Conservation (phyloP, 1,140 invertebrate species). For the Heterodera schachtii region DNA sequence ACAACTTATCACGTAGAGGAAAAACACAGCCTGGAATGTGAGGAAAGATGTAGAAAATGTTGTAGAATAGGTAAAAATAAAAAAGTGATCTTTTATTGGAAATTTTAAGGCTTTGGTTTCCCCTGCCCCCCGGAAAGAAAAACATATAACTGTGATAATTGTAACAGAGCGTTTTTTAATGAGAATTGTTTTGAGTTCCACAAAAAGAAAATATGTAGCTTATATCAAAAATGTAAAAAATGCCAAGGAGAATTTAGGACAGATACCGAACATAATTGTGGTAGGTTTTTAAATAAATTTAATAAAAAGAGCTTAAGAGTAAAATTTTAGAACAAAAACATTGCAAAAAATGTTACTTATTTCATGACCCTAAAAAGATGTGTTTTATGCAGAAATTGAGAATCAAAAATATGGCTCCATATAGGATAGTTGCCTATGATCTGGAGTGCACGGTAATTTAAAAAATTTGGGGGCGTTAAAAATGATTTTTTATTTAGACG, state of each 20-base stretch:
- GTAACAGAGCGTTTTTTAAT: constrained; percentile 8
- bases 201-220: neutral
- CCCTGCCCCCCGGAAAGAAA: neutral
- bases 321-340: too few relatives aligned
- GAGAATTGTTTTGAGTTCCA: constrained; percentile 7
- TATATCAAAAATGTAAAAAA: neutral
- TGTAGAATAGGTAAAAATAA: neutral
- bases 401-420: too few relatives aligned
- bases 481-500: too few relatives aligned
- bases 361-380: too few relatives aligned
- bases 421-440: too few relatives aligned
- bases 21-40: neutral
- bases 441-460: too few relatives aligned
- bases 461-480: too few relatives aligned
- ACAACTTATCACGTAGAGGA: neutral
- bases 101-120: neutral
- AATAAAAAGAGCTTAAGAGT: too few relatives aligned
- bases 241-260: neutral
- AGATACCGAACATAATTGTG: neutral
- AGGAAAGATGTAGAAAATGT: neutral
- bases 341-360: too few relatives aligned
- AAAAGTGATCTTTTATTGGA: too few relatives aligned
- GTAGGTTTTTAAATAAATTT: too few relatives aligned
- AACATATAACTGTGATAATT: neutral
- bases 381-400: too few relatives aligned